These are phyloP conservation scores for Patella ulyssiponensis DNA, from an alignment of 2,888 invertebrate genomes.

Conservation along the genomic window DNA sequence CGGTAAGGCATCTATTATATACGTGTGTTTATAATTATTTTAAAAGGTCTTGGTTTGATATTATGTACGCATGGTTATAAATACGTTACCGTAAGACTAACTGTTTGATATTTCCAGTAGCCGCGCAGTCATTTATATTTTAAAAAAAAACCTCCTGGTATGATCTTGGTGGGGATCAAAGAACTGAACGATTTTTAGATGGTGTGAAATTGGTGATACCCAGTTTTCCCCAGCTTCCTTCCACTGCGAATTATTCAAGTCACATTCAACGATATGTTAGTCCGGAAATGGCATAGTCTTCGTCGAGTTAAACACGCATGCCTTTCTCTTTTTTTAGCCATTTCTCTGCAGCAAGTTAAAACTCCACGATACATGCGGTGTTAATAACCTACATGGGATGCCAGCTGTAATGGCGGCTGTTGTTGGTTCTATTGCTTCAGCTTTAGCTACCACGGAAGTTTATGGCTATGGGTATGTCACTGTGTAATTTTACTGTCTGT, in stretches of 20 bases:
- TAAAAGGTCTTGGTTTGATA: too few species aligned
- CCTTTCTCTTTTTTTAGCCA: constrained; percentile 74
- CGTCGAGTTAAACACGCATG: too few species aligned
- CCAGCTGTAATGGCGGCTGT: constrained; percentile 90
- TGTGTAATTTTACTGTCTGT: neutral
- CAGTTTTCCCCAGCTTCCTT: too few species aligned
- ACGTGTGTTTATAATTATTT: neutral
- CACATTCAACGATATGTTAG: too few species aligned
- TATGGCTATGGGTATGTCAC: constrained; percentile 76
- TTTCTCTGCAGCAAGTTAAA: constrained; percentile 76
- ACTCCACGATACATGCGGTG: constrained; percentile 91
- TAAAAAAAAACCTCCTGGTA: too few species aligned
- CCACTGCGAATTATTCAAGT: too few species aligned
- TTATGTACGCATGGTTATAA: neutral
- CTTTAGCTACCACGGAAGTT: constrained; percentile 76
- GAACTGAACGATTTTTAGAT: too few species aligned
- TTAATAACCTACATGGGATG: constrained; percentile 97
- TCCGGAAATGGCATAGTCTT: too few species aligned
- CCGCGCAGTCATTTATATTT: too few species aligned
- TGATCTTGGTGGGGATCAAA: too few species aligned
- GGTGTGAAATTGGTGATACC: too few species aligned
- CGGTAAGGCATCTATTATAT: constrained; percentile 32
- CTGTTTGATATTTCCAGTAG: too few species aligned
- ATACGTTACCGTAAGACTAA: neutral
- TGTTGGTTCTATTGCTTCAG: constrained; percentile 83